These are phyloP conservation scores for Palaemon carinicauda DNA, from an alignment of 1,140 invertebrate genomes.

Conservation along the genomic window DNA sequence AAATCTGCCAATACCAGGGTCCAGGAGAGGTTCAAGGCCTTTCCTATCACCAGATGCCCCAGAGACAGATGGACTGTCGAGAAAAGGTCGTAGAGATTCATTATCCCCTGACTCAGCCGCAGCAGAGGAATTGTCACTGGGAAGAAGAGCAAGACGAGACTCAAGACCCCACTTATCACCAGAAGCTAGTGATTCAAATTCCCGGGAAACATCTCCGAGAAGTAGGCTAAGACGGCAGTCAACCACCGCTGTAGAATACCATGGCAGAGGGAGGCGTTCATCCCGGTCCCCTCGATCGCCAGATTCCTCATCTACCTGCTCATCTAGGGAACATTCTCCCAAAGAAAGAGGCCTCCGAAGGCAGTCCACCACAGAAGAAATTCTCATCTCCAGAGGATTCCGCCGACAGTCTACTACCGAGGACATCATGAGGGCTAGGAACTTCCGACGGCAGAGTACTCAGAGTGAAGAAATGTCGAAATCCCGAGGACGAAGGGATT, in stretches of 20 bases:
- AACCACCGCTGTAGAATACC: constrained; percentile 60
- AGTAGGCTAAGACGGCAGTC: constrained; percentile 59
- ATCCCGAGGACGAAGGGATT: constrained; percentile 82
- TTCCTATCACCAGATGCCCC: constrained; percentile 77
- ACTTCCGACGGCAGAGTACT: constrained; percentile 75
- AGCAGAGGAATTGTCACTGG: constrained; percentile 64
- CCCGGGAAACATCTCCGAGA: constrained; percentile 53
- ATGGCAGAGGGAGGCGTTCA: constrained; percentile 63
- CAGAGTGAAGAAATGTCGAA: constrained; percentile 65
- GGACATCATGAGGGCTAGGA: constrained; percentile 89
- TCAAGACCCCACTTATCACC: constrained; percentile 81
- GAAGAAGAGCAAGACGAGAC: constrained; percentile 72
- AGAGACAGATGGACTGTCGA: constrained; percentile 42
- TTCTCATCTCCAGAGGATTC: constrained; percentile 87
- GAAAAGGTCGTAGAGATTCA: constrained; percentile 74
- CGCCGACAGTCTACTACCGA: constrained; percentile 88
- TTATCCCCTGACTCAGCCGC: constrained; percentile 85
- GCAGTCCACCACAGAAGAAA: constrained; percentile 91
- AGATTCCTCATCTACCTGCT: constrained; percentile 77
- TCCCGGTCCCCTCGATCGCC: constrained; percentile 70
- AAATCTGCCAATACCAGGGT: constrained; percentile 62
- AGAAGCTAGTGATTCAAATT: constrained; percentile 72
- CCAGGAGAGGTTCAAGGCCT: constrained; percentile 78
- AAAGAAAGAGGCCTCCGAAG: constrained; percentile 67
- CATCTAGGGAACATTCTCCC: constrained; percentile 70